Conservation (phyloP, 30 jellyfish, hydroid and myxozoan species). For the Aurelia sp. region DNA sequence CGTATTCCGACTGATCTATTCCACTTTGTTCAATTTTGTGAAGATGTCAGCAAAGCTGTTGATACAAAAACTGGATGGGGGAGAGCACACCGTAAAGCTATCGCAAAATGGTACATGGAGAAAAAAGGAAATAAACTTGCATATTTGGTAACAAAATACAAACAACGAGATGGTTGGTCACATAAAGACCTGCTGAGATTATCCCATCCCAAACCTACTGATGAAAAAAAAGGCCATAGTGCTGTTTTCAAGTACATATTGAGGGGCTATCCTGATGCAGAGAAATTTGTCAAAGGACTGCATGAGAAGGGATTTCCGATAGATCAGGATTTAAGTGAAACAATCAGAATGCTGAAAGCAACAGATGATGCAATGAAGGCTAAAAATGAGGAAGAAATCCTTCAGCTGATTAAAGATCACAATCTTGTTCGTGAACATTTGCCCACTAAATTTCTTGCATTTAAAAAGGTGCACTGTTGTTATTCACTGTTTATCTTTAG, state of each 20-base stretch:
- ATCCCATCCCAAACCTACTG: slow-evolving; percentile 56
- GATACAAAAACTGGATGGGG: slow-evolving; percentile 78
- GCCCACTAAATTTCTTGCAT: slow-evolving; percentile 54
- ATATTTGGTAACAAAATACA: slow-evolving; percentile 61
- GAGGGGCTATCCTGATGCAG: slow-evolving; percentile 30
- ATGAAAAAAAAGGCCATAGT: background rate
- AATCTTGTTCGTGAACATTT: slow-evolving; percentile 76
- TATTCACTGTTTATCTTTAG: background rate
- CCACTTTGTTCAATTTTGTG: slow-evolving; percentile 58
- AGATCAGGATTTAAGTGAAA: background rate
- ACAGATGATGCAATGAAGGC: slow-evolving; percentile 33
- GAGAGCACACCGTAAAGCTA: slow-evolving; percentile 69
- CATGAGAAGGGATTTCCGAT: too few relatives aligned
- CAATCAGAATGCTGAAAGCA: slow-evolving; percentile 32
- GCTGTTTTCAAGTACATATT: slow-evolving; percentile 27
- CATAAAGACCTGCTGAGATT: slow-evolving; percentile 60
- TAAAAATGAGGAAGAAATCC: slow-evolving; percentile 37
- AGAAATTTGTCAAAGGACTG: background rate
- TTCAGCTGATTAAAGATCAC: slow-evolving; percentile 17
- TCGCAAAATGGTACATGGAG: slow-evolving; percentile 37
- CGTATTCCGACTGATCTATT: slow-evolving; percentile 69
- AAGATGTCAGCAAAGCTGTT: slow-evolving; percentile 24
- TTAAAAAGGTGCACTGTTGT: slow-evolving; percentile 23
- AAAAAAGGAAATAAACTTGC: slow-evolving; percentile 44
- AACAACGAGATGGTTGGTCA: slow-evolving; percentile 67